Percentiles rank a stretch among this genome's conserved stretches.
Conservation (phyloP, 2,113 vertebrate genomes). For the Petaurus breviceps region DNA sequence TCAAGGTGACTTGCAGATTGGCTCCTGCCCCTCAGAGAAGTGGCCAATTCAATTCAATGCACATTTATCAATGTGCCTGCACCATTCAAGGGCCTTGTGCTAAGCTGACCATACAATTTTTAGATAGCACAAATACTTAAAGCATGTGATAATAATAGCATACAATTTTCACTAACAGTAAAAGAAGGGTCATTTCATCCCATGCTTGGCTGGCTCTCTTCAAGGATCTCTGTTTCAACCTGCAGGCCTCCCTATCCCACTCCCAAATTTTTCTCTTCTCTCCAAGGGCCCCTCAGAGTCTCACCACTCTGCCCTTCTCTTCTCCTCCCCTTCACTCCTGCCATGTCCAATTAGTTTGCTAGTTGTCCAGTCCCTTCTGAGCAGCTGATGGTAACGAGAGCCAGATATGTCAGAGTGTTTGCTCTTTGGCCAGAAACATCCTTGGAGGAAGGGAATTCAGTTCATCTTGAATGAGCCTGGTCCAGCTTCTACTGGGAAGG, state of each 20-base stretch:
- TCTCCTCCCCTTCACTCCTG: rapidly evolving
- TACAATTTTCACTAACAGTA: background rate
- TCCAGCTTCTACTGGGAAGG: background rate
- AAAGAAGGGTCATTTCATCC: background rate
- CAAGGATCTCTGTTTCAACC: background rate
- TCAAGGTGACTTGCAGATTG: background rate
- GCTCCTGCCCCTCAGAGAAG: background rate
- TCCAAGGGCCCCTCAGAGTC: background rate
- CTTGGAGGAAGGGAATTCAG: background rate
- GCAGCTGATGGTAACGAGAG: background rate
- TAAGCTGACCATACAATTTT: background rate
- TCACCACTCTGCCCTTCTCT: background rate
- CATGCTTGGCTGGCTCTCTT: background rate
- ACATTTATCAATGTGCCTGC: background rate
- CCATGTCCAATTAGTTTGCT: rapidly evolving
- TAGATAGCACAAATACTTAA: background rate
- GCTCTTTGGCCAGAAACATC: background rate
- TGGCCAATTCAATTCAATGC: background rate
- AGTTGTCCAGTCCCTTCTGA: background rate
- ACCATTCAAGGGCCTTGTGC: background rate
- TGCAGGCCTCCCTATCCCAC: background rate
- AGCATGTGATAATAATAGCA: background rate
- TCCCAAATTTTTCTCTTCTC: background rate
- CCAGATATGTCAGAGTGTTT: background rate
- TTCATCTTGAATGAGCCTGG: background rate